Conservation (phyloP, 2,888 invertebrate species). For the Drosophila dives region DNA sequence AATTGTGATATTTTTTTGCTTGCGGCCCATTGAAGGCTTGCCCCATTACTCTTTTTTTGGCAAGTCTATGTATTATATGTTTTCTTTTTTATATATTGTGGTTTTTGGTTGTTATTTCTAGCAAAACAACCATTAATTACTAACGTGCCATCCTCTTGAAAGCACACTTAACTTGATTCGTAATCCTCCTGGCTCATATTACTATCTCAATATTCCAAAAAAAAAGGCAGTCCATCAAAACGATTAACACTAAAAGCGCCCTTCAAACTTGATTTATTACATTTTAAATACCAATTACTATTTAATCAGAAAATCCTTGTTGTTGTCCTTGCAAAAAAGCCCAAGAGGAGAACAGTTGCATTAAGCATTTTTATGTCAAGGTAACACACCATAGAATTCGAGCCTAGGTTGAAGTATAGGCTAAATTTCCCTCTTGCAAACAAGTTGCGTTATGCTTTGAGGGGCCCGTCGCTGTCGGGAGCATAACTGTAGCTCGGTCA, state of each 20-base stretch:
- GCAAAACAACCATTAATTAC: neutral
- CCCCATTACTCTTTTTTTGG: slow-evolving; percentile 3
- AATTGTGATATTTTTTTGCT: slow-evolving; percentile 19
- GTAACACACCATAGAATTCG: too few species aligned
- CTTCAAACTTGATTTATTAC: neutral
- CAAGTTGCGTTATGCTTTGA: neutral
- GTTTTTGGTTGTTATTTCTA: neutral
- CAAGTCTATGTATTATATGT: neutral
- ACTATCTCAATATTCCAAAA: neutral
- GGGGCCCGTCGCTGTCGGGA: neutral
- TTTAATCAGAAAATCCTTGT: too few species aligned
- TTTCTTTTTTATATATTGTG: slow-evolving; percentile 1
- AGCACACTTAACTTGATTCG: slow-evolving; percentile 28
- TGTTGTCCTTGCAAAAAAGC: too few species aligned
- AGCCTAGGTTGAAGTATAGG: neutral
- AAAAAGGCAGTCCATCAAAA: neutral
- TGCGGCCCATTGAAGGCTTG: slow-evolving; percentile 37
- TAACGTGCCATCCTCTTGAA: neutral
- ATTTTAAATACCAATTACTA: neutral
- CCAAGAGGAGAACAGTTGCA: too few species aligned
- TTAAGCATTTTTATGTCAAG: too few species aligned
- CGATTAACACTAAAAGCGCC: neutral
- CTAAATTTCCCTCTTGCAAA: neutral
- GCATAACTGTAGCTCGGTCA: neutral
- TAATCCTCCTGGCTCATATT: neutral